These are phyloP conservation scores for Galemys pyrenaicus DNA, from an alignment of 2,113 vertebrate genomes.

Conservation along the genomic window DNA sequence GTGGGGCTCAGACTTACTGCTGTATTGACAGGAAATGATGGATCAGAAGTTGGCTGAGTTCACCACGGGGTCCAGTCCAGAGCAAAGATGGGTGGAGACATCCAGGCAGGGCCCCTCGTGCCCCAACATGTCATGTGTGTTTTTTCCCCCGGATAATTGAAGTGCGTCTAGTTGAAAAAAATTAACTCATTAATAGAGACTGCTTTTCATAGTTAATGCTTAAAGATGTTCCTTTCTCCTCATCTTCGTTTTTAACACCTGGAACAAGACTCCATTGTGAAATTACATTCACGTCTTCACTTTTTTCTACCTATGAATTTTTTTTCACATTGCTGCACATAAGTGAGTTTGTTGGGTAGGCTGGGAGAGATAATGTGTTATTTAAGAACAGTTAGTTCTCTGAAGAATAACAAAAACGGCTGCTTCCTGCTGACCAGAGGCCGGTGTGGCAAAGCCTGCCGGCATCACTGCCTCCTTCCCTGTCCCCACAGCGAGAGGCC, in stretches of 20 bases:
- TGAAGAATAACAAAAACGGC: too few relatives aligned
- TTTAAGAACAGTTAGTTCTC: background rate
- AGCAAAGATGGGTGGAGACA: background rate
- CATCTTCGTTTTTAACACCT: background rate
- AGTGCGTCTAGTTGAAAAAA: background rate
- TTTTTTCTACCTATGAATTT: background rate
- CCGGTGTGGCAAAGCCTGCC: background rate
- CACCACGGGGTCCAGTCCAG: background rate
- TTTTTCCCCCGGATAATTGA: background rate
- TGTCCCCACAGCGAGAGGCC: background rate
- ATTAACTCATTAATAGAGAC: background rate
- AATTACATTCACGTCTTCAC: background rate
- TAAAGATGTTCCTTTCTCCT: background rate
- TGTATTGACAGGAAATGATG: background rate
- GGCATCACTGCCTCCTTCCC: background rate
- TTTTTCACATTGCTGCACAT: background rate
- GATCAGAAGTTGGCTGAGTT: background rate
- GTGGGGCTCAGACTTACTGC: background rate
- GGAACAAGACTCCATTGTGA: background rate
- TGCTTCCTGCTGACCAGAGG: background rate
- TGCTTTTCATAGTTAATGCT: background rate
- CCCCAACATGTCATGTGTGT: background rate
- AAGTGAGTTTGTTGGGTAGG: background rate
- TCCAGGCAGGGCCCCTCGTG: background rate
- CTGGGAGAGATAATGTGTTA: background rate